A percentile compares a stretch with the other conserved stretches of the same genome.
These are phyloP conservation scores for Bradysia coprophila DNA, from an alignment of 1,140 invertebrate species.

Conservation along the genomic window DNA sequence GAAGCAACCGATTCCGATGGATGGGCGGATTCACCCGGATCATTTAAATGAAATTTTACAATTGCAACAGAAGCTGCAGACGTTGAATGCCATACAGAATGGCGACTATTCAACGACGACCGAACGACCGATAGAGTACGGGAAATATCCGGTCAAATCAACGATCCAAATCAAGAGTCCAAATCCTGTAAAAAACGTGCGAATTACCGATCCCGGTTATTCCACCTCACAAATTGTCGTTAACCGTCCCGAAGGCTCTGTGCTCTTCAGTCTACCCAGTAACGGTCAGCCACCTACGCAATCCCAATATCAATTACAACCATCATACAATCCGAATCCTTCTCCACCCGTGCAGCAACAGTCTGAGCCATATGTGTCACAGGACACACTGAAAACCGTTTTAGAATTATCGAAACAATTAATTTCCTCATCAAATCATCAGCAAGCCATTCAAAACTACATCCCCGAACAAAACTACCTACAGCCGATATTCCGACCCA, in stretches of 20 bases:
- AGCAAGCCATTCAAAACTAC: neutral
- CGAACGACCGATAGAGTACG: neutral
- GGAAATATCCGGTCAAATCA: neutral
- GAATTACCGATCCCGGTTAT: constrained; percentile 11
- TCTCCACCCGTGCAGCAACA: constrained; percentile 7
- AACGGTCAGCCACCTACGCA: constrained; percentile 3
- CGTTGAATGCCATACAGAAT: neutral
- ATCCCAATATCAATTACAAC: too few species aligned
- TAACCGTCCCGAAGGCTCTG: constrained; percentile 20
- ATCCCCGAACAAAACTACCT: neutral
- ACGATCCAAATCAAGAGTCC: constrained; percentile 3
- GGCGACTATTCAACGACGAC: neutral
- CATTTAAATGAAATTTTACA: constrained; percentile 2
- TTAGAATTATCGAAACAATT: constrained; percentile 22
- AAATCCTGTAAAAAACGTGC: constrained; percentile 11
- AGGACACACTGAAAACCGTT: constrained; percentile 21
- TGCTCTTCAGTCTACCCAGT: constrained; percentile 15
- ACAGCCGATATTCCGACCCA: neutral
- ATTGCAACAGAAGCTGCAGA: neutral
- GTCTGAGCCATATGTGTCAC: constrained; percentile 17
- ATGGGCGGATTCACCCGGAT: constrained; percentile 2
- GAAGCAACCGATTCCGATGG: neutral
- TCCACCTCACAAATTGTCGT: constrained; percentile 19
- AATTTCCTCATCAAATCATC: constrained; percentile 9
- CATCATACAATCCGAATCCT: too few species aligned